Base-by-base conservation (phyloP, 92 coral and sea anemone species). In the Scolanthus callimorphus region DNA sequence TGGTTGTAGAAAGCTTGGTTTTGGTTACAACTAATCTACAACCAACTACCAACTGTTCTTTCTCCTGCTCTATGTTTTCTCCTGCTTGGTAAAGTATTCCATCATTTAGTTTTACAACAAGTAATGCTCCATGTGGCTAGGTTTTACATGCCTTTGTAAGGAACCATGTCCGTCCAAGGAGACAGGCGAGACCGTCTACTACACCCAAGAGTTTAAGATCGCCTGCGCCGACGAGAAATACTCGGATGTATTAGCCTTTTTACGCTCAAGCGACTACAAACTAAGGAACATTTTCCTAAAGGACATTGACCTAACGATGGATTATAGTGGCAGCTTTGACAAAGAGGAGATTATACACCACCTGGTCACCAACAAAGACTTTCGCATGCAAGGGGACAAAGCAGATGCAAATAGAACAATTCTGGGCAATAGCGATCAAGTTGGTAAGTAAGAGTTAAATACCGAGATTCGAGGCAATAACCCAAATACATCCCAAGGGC, bases 271-370 rank as follows among this genome's bases (percentile, higher is more conserved):
- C 27, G 70, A 71, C 28, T 52, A 71, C 70, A 44, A 20, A 20
- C 49, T 71, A 12, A 31, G 70, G 53, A 71, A 71, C 15, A 60
- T 60, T 44, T 71, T 60, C 53, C 52, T 61, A 47, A 70, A 70
- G 48, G 69, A 59, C 31, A 59, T 69, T 56, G 74, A 54, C 53
- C 12, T 68, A 15, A 70, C 77, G 0, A 46, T 69, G 67, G 76
- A 69, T 24, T 58, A 69, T 26, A 60, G 65, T 31, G 76, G 69
- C 49, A 70, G 77, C 31, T 70, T 59, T 59, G 77, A 59, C 59
- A 70, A 66, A 55, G 63, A 66, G 39, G 73, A 66, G 37, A 27
- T 66, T 20, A 29, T 67, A 23, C 23, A 39, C 37, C 67, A 55
- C 25, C 59, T 67, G 56, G 55, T 28, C 2, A 56, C 26, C 4